A percentile compares a stretch with the other conserved stretches of the same genome.
Conservation (phyloP, 2,113 vertebrate genomes). For the Microtus ochrogaster region DNA sequence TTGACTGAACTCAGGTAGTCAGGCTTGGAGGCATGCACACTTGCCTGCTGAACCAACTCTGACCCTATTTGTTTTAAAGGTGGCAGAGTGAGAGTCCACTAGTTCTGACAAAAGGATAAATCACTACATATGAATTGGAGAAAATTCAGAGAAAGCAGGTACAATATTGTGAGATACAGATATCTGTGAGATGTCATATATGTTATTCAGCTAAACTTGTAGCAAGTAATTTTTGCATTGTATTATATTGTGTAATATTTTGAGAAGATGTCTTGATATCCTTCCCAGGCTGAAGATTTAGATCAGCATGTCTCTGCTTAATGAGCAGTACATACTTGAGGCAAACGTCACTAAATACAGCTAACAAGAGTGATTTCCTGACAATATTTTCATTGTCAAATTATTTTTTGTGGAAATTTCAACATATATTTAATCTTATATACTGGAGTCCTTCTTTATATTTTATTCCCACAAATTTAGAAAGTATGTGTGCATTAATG, state of each 20-base stretch:
- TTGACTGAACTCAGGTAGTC: background rate
- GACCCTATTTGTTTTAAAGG: background rate
- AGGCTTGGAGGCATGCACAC: background rate
- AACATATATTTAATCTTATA: background rate
- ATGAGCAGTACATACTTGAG: background rate
- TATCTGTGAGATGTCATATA: background rate
- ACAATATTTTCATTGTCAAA: constrained; percentile 36
- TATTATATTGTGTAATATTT: background rate
- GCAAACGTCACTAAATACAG: background rate
- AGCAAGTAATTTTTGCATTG: background rate
- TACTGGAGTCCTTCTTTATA: background rate
- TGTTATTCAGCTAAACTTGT: constrained; percentile 16
- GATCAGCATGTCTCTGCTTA: background rate
- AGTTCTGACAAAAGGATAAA: constrained; percentile 25
- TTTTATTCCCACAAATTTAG: background rate
- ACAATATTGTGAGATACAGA: background rate
- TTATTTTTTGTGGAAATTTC: background rate
- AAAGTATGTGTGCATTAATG: constrained; percentile 19
- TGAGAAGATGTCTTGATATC: background rate
- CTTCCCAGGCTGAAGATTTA: background rate
- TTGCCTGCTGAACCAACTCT: background rate
- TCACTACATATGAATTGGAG: constrained; percentile 20
- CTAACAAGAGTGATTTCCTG: background rate
- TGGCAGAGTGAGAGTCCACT: background rate
- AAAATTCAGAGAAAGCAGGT: constrained; percentile 1